Base-by-base conservation (phyloP, 2,113 vertebrate species). In the Mormyrus lacerda region DNA sequence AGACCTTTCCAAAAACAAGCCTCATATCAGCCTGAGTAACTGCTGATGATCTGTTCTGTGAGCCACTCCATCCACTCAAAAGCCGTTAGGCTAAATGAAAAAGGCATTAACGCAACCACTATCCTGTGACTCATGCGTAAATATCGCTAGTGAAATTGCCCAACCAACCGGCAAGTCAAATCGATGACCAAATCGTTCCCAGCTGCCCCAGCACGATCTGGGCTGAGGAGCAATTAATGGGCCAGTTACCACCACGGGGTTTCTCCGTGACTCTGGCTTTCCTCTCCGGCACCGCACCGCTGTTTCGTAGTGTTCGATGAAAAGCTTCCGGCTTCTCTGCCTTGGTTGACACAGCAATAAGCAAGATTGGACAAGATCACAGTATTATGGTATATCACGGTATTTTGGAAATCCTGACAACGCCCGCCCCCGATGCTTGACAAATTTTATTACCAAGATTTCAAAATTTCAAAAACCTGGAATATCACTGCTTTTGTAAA, bases 141-240 rank as follows among this genome's bases (percentile, higher is more conserved):
- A n/a, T 51, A n/a, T 65, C 47, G 65, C 45, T 35, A 50, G 87
- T 51, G 87, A 65, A 27, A 31, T 35, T 48, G 53, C 65, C 89
- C 73, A 48, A 35, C 69, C 42, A 50, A 76, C 65, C 61, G 3
- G 13, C 47, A 15, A 13, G 19, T 61, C 47, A 51, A 24, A 47
- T 42, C n/a, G 35, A 39, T 79, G 73, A 42, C 31, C 35, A 79
- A 69, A 69, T 35, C 15, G 21, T 45, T 31, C 27, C 24, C 85
- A 84, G 10, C 85, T n/a, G 65, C 45, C 84, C 87, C 61, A 51
- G 85, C 85, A 90, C 3, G 45, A 82, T 35, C 35, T 44, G 89
- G 61, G 31, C 39, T 53, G 58, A 44, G 44, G 27, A 19, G 48
- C n/a, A 53, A 65, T 51, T 50, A 44, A 65, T n/a, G 48, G 85